Evolutionary conservation across 2,888 invertebrate genomes (phyloP).

Genomic region (Sussaba pulchella): DNA sequence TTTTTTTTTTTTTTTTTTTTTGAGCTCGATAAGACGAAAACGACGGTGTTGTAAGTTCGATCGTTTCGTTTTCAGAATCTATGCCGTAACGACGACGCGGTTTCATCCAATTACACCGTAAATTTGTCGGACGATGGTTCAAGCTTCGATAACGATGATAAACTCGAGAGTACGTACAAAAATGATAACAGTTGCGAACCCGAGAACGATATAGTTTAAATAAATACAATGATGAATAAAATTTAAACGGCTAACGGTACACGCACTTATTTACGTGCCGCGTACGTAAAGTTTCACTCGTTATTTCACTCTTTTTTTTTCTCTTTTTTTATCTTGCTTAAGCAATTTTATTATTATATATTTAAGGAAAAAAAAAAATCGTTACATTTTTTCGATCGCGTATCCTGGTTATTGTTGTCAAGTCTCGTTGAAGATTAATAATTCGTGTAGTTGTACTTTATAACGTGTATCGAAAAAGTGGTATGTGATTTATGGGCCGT

Average conservation of each 20-base stretch:
- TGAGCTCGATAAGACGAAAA: too few relatives aligned
- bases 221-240: conserved; percentile 19
- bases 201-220: conserved; percentile 35
- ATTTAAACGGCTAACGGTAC: conserved; percentile 40
- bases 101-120: conserved; percentile 18
- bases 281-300: conserved; percentile 18
- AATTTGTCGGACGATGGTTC: conserved; percentile 66
- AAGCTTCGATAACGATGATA: conserved; percentile 64
- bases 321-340: conserved; percentile 25
- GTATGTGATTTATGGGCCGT: conserved; percentile 33
- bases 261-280: conserved; percentile 32
- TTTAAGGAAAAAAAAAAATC: too few relatives aligned
- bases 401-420: conserved; percentile 53
- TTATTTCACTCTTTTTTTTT: not conserved
- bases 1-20: too few relatives aligned
- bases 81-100: conserved; percentile 6
- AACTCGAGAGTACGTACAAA: conserved; percentile 39
- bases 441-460: conserved; percentile 27
- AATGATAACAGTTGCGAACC: conserved; percentile 28
- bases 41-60: too few relatives aligned
- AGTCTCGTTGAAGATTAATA: conserved; percentile 51
- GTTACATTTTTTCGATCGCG: conserved; percentile 55
- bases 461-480: conserved; percentile 35
- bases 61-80: conserved; percentile 19
- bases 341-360: conserved; percentile 56